Base-by-base conservation (phyloP, 1,140 invertebrate species). In the Scaptomyza hsui region DNA sequence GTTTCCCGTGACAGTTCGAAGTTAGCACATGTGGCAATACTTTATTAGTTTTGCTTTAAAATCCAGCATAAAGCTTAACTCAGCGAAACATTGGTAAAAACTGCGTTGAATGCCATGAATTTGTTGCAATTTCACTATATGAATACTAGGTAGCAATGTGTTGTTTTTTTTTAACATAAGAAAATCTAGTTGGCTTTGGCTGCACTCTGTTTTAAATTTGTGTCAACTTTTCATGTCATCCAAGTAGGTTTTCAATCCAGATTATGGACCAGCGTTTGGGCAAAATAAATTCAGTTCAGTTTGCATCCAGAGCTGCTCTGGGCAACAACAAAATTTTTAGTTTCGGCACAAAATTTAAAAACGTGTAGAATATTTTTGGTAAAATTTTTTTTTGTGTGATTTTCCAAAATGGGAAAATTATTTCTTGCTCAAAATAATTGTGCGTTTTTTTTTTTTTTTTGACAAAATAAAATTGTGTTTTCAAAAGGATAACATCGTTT, bases 271-370 rank as follows among this genome's bases (percentile, higher is more conserved):
- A 1, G 4, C 1, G 12, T 18, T 24, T 5, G 3, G 3, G 7
- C 4, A n/a, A 24, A 12, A 9, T 1, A 12, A 19, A 16, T 24
- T 37, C 19, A 13, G 7, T 12, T 63, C 26, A 70, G 67, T 70
- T 19, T 35, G 5, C 10, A 7, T 21, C 18, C 44, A 42, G 60
- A 41, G 3, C 44, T 49, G 13, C 1, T 16, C 24, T 18, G 13
- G 19, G 1, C 16, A 63, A 55, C 49, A 70, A 12, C 26, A 26
- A 26, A 26, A 26, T 24, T n/a, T 13, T 10, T n/a, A n/a, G 39
- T 55, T 53, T 69, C 16, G 49, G 41, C n/a, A 29, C 15, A 12
- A 69, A 62, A 62, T 41, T 65, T 4, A 7, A 1, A 6, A 19
- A 41, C 9, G 12, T 29, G 13, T 18, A 32, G 44, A 63, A 44